phyloP scores from a whole-genome alignment of 2,113 vertebrate genomes.

The Damaliscus lunatus region DNA sequence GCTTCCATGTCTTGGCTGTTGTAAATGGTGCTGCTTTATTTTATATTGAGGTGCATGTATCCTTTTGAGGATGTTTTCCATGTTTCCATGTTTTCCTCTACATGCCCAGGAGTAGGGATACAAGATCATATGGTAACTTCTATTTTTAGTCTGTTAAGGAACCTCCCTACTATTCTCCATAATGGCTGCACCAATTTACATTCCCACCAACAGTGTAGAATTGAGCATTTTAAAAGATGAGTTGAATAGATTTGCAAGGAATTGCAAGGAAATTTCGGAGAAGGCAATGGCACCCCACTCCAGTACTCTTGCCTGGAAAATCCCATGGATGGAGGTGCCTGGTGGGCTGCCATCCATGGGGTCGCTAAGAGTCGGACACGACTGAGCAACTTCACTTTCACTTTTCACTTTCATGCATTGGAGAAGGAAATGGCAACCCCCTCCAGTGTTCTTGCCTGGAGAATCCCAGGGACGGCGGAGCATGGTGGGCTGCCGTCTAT shows the following conservation, averaged over 20 bases:
- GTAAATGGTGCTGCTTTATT: background rate
- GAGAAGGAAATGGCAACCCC: too few species aligned
- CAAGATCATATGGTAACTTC: background rate
- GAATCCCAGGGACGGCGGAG: too few species aligned
- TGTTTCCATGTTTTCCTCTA: background rate
- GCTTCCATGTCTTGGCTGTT: background rate
- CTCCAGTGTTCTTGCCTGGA: too few species aligned
- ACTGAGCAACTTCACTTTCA: too few species aligned
- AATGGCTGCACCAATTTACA: background rate
- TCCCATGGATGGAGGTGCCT: too few species aligned
- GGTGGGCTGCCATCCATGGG: too few species aligned
- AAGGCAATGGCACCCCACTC: too few species aligned
- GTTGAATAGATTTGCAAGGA: background rate
- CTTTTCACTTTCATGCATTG: too few species aligned
- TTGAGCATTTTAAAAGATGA: background rate
- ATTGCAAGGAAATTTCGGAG: background rate
- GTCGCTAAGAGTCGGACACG: too few species aligned
- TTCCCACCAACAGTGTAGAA: background rate
- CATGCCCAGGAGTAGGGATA: background rate
- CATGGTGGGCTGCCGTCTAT: too few species aligned
- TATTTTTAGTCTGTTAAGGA: background rate
- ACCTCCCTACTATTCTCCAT: background rate
- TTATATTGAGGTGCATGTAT: background rate
- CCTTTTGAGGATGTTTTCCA: background rate
- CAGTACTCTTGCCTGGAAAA: too few species aligned